Evolutionary conservation across 2,113 vertebrate species (phyloP), one percentile per base, ranked within the genome.

Genomic region (Engraulis encrasicolus): DNA sequence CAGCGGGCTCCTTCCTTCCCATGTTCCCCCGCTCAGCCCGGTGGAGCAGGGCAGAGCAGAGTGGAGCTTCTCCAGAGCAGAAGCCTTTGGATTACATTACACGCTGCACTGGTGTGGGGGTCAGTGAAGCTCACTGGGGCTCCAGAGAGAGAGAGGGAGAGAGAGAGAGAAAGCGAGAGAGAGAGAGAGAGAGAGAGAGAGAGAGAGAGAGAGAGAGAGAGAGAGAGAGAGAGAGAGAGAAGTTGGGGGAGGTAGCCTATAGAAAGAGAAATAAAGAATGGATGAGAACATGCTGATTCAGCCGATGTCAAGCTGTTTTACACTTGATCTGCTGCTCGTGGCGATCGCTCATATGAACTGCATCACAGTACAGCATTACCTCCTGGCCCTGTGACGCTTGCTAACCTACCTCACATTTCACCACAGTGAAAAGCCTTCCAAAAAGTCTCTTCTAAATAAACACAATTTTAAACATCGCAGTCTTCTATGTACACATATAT

Each of bases 1-100:
- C n/a, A n/a, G n/a, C n/a, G n/a, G n/a, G 66, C 66, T 82, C 54
- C 87, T 81, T n/a, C n/a, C n/a, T n/a, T 66, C 23, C 38, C 52
- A 71, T 48, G 12, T 23, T 71, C 54, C 81, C 74, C 54, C 81
- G 78, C 78, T 71, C 82, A 71, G 54, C 18, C 27, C 34, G n/a
- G n/a, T n/a, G n/a, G n/a, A n/a, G n/a, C n/a, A n/a, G n/a, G n/a
- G n/a, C n/a, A n/a, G n/a, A n/a, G n/a, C n/a, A n/a, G n/a, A 71
- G 61, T 9, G 61, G 45, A 58, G 27, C 82, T 81, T 82, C 77
- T 50, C 74, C 50, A 83, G 58, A 66, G 83, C 81, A 66, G 74
- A 58, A 85, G 49, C 83, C n/a, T 61, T 78, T 54, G 40, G 80
- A 81, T 87, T 85, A 48, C 31, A 78, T 87, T 87, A 85, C 84